A percentile compares a stretch with the other conserved stretches of the same genome.
phyloP scores from a whole-genome alignment of 2,888 invertebrate species.

The Tetrapedia diversipes region DNA sequence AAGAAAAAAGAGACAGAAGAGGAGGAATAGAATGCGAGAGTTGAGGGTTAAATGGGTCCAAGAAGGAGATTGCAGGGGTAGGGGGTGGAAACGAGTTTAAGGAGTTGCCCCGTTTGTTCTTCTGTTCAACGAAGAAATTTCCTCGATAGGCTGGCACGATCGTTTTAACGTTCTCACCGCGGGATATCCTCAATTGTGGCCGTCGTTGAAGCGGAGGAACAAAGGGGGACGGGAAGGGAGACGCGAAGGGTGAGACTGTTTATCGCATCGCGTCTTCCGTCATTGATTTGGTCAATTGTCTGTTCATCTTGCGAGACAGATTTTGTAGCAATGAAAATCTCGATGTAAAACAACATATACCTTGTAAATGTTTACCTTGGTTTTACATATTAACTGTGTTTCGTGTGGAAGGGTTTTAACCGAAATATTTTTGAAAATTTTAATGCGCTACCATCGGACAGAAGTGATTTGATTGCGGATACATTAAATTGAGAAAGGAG shows the following conservation, averaged over 20 bases:
- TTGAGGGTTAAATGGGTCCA: conserved; percentile 40
- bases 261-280: not conserved
- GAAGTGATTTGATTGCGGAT: no score
- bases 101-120: conserved; percentile 25
- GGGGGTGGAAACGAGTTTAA: conserved; percentile 34
- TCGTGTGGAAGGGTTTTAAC: no score
- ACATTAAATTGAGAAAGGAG: no score
- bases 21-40: conserved; percentile 6
- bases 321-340: no score
- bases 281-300: not conserved
- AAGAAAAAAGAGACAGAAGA: not conserved
- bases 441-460: no score
- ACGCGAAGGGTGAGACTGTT: not conserved
- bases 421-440: no score
- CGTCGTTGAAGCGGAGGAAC: conserved; percentile 4
- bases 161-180: conserved; percentile 33
- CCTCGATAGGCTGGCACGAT: conserved; percentile 33
- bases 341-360: no score
- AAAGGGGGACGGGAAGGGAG: not conserved
- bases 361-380: no score
- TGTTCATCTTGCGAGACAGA: not conserved
- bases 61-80: not conserved
- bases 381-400: no score
- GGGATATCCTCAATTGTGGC: conserved; percentile 56
- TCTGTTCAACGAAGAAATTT: conserved; percentile 18